These are phyloP conservation scores for Threskiornis aethiopicus DNA, from an alignment of 2,797 vertebrate genomes.

Conservation along the genomic window DNA sequence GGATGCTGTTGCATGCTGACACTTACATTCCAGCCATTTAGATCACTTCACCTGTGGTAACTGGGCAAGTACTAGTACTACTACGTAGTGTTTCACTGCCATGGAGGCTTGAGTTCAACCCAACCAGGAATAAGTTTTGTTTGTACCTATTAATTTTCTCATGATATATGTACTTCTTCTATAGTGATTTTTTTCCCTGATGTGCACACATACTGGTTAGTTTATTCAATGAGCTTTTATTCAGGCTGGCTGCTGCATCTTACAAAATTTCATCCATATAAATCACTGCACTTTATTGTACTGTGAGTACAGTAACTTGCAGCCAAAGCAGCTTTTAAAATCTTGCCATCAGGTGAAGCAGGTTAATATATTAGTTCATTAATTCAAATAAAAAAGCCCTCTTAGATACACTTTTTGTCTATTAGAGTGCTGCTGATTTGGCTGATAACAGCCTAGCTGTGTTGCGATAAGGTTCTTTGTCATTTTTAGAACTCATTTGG, in stretches of 20 bases:
- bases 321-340: not conserved
- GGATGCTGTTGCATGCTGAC: not conserved
- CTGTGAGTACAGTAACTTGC: not conserved
- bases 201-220: not conserved
- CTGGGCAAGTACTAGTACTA: not conserved
- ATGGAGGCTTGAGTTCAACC: not conserved
- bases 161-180: not conserved
- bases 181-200: not conserved
- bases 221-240: not conserved
- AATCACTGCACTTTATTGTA: not conserved
- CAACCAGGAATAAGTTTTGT: not conserved
- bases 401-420: not conserved
- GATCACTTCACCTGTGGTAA: not conserved
- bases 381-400: not conserved
- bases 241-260: not conserved
- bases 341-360: not conserved
- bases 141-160: not conserved
- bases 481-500: not conserved
- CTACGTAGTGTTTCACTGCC: not conserved
- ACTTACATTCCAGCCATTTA: not conserved
- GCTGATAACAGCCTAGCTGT: not conserved
- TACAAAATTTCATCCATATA: not conserved
- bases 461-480: not conserved
- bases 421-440: not conserved
- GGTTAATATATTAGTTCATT: not conserved